Evolutionary conservation across 2,888 invertebrate species (phyloP).

Genomic region (Orgyia antiqua): DNA sequence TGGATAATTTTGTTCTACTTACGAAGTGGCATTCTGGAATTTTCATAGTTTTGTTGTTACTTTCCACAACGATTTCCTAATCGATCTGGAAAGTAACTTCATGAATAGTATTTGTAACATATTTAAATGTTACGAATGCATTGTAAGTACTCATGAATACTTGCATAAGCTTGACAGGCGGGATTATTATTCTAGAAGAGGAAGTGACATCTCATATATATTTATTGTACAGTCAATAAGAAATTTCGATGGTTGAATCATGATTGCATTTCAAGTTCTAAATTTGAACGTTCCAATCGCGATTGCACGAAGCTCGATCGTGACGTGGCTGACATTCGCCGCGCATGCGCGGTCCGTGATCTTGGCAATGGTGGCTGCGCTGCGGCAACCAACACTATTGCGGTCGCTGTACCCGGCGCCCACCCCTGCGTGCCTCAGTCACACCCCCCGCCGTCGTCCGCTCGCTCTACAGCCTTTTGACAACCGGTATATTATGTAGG

Average conservation of each 20-base stretch:
- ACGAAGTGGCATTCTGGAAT: too few species aligned
- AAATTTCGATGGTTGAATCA: conserved; percentile 36
- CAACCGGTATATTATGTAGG: conserved; percentile 65
- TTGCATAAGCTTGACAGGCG: conserved; percentile 18
- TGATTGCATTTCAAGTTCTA: conserved; percentile 59
- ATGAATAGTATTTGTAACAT: conserved; percentile 14
- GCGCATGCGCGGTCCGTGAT: conserved; percentile 77
- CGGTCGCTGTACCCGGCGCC: conserved; percentile 69
- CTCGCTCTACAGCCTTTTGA: conserved; percentile 57
- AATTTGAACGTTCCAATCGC: conserved; percentile 64
- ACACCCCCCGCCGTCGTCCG: conserved; percentile 14
- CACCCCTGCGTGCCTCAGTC: conserved; percentile 31
- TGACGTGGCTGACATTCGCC: conserved; percentile 78
- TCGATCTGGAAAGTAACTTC: conserved; percentile 6
- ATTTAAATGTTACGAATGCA: conserved; percentile 13
- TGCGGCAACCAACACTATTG: conserved; percentile 60
- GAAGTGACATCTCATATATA: conserved; percentile 17
- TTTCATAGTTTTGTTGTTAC: too few species aligned
- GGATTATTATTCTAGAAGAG: conserved; percentile 15
- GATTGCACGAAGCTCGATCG: conserved; percentile 68
- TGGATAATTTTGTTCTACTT: too few species aligned
- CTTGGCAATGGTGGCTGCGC: conserved; percentile 77
- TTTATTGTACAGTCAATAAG: conserved; percentile 33
- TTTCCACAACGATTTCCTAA: not conserved
- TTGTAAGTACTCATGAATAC: conserved; percentile 15